Conservation (phyloP, 2,888 invertebrate genomes). For the Dioctria linearis region DNA sequence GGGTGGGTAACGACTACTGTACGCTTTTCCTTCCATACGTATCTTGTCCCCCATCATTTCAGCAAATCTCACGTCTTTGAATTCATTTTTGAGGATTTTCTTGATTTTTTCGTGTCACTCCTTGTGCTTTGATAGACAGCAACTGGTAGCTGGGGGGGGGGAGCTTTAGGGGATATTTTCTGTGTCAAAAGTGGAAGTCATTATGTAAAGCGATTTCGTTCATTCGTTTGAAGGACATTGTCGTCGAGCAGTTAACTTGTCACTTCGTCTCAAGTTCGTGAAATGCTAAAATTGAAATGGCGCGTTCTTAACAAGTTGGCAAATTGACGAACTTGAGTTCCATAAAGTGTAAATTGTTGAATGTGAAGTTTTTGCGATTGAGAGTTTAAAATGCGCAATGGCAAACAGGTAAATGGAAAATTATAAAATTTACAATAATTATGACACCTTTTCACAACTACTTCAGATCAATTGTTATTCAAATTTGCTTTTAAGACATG, state of each 20-base stretch:
- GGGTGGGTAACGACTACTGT: background rate
- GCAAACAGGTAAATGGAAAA: too few relatives aligned
- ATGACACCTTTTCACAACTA: too few relatives aligned
- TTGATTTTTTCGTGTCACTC: slow-evolving; percentile 16
- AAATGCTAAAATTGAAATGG: slow-evolving; percentile 3
- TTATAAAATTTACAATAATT: too few relatives aligned
- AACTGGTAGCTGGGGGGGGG: background rate
- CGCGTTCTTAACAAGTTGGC: background rate
- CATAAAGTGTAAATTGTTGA: too few relatives aligned
- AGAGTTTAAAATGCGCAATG: too few relatives aligned
- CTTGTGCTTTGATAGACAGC: background rate
- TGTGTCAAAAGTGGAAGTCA: slow-evolving; percentile 30
- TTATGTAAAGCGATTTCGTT: slow-evolving; percentile 34
- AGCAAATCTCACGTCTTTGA: background rate
- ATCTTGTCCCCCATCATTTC: slow-evolving; percentile 7
- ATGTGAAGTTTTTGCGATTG: too few relatives aligned
- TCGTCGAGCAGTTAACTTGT: slow-evolving; percentile 36
- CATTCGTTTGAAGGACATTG: background rate
- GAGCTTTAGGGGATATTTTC: slow-evolving; percentile 1
- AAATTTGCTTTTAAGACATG: too few relatives aligned
- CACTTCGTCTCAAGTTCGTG: slow-evolving; percentile 32
- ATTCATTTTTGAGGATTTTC: slow-evolving; percentile 13
- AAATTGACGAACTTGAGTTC: background rate
- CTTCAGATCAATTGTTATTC: too few relatives aligned
- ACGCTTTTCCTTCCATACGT: background rate